Percentiles rank a stretch among this genome's conserved stretches.
These are phyloP conservation scores for Amphipyra tragopoginis DNA, from an alignment of 2,888 invertebrate genomes.

Conservation along the genomic window DNA sequence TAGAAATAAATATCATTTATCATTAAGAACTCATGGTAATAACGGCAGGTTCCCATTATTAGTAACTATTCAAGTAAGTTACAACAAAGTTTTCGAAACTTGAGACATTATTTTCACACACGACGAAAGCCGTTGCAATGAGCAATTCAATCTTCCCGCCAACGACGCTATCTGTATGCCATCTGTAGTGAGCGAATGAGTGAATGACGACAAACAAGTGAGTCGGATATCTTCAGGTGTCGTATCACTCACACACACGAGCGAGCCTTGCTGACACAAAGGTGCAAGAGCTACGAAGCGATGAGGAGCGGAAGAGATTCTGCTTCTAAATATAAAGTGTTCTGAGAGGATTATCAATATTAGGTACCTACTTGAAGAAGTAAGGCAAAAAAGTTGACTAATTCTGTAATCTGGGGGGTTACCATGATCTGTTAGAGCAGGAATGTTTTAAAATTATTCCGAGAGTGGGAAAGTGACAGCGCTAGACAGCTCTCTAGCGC, in stretches of 20 bases:
- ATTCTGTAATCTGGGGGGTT: no score
- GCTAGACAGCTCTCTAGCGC: no score
- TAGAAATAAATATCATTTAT: no score
- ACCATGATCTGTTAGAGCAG: no score
- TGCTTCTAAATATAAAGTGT: not conserved
- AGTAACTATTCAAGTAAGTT: no score
- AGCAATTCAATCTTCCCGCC: constrained; percentile 72
- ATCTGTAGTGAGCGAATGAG: constrained; percentile 65
- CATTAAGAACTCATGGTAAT: no score
- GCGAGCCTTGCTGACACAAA: constrained; percentile 48
- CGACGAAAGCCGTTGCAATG: constrained; percentile 12
- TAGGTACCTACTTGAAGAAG: no score
- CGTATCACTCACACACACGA: constrained; percentile 63
- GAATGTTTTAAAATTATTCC: no score
- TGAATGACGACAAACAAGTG: constrained; percentile 75
- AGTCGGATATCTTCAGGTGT: constrained; percentile 77
- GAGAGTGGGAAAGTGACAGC: no score
- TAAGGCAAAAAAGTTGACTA: no score
- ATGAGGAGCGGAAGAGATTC: constrained; percentile 15
- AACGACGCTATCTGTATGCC: constrained; percentile 79
- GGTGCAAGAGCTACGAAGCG: constrained; percentile 35
- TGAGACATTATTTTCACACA: not conserved
- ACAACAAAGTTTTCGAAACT: not conserved
- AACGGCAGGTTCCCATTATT: no score
- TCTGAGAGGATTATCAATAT: no score